phyloP scores from a whole-genome alignment of 1,140 invertebrate genomes.

The Rhizoglyphus robini region DNA sequence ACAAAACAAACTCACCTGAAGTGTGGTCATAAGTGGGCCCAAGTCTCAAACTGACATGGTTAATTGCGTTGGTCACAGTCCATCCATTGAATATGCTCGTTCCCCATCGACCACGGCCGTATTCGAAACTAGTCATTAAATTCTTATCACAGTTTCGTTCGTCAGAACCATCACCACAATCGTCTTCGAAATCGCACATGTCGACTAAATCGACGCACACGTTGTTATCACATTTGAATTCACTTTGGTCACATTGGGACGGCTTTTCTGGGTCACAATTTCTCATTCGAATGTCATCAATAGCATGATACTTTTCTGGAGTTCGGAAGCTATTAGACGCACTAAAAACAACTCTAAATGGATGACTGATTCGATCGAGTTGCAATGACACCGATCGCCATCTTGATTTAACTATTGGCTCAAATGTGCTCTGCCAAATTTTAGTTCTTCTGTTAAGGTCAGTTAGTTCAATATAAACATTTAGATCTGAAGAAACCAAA shows the following conservation, averaged over 20 bases:
- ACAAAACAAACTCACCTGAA: no score
- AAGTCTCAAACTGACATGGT: constrained; percentile 7
- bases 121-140: neutral
- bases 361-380: neutral
- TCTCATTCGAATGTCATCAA: neutral
- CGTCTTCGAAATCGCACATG: constrained; percentile 26
- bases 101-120: neutral
- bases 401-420: neutral
- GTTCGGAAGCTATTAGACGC: neutral
- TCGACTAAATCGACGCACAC: neutral
- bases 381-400: neutral
- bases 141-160: constrained; percentile 28
- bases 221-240: neutral
- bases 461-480: neutral
- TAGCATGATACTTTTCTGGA: neutral
- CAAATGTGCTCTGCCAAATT: neutral
- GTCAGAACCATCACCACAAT: constrained; percentile 35
- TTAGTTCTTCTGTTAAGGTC: neutral
- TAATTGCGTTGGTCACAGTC: neutral
- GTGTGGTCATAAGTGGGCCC: constrained; percentile 25
- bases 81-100: neutral
- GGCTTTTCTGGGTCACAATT: neutral
- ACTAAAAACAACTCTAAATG: neutral
- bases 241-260: no score
- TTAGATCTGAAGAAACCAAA: neutral